Evolutionary conservation across 1,140 invertebrate genomes (phyloP), one percentile per base, ranked within the genome.

Genomic region (Saccostrea glomerata): DNA sequence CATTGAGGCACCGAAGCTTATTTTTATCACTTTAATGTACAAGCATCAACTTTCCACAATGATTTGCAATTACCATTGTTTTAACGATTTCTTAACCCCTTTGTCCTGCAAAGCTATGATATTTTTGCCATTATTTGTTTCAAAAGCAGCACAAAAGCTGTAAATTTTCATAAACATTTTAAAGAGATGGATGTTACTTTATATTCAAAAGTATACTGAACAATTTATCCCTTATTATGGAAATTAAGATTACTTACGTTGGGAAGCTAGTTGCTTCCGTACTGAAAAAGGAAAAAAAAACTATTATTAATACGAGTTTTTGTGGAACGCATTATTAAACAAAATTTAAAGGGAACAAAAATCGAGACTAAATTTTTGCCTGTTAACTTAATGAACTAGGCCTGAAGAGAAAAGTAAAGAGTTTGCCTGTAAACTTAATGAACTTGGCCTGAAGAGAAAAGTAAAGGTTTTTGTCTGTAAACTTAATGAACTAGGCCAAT

Each of bases 261-360:
- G 55, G 47, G 84, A 85, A 63, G 56, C 84, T 63, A 36, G 47
- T 60, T 85, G 84, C 56, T 56, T 58, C 84, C 56, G 47, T 30
- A 60, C 84, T 85, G 84, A 60, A 85, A 85, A 30, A 54, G 36
- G 23, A n/a, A 23, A 85, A 85, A 17, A 60, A 60, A n/a, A n/a
- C 12, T 2, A 82, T 23, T 30, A 11, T 60, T 17, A 60, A 20
- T 77, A 82, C 30, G 15, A 82, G 0, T 36, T 0, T 47, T 47
- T 47, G 47, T 47, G 47, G 47, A 3, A 47, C 40, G 6, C 6
- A 47, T 47, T 3, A 47, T 47, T 47, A 47, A 47, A 47, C 47
- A 47, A 47, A 36, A 23, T 82, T 9, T 5, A 82, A 25, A 5
- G 36, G 0, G 17, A 82, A 36, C 2, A 77, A 0, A 73, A 73